Evolutionary conservation across 2,113 vertebrate species (phyloP), one percentile per base, ranked within the genome.

Genomic region (Saccopteryx leptura): DNA sequence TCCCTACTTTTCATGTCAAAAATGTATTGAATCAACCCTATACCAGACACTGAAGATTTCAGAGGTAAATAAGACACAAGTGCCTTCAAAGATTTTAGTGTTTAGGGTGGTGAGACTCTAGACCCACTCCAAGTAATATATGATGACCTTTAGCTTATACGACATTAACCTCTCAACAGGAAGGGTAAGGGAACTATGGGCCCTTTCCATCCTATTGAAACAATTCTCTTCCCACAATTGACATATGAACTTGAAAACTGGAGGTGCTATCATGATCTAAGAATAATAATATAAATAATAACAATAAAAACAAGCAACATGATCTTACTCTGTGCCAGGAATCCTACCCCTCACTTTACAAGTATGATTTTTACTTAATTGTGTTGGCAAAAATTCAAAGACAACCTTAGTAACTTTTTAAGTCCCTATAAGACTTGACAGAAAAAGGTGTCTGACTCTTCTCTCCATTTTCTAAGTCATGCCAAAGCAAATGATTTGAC

Each of bases 341-440:
- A 89, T 60, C 13, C 5, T 60, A 54, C 10, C n/a, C 69, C 54
- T 88, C 54, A 84, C 26, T 87, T 96, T 39, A 80, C 14, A 94
- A 85, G 80, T 78, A 94, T 46, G 84, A 48, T 92, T 92, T 97
- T 97, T 88, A 95, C 24, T 69, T 88, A 79, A 93, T 82, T 88
- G 90, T 88, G 58, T 76, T 82, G 72, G 66, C 81, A 65, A 60
- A 95, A 95, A 31, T 94, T 87, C 95, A 97, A 96, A 96, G 84
- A 74, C 61, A 95, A 63, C 92, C 23, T 88, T 90, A 91, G 61
- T 91, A 95, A 52, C 50, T 68, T 93, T 93, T 84, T 24, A 93
- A 84, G 26, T 80, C 39, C 31, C 76, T 87, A 56, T 87, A 85
- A 56, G 26, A 18, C 17, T 79, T 71, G n/a, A 71, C 69, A 54